Base-by-base conservation (phyloP, 1,140 invertebrate species). In the Pteromalus puparum region DNA sequence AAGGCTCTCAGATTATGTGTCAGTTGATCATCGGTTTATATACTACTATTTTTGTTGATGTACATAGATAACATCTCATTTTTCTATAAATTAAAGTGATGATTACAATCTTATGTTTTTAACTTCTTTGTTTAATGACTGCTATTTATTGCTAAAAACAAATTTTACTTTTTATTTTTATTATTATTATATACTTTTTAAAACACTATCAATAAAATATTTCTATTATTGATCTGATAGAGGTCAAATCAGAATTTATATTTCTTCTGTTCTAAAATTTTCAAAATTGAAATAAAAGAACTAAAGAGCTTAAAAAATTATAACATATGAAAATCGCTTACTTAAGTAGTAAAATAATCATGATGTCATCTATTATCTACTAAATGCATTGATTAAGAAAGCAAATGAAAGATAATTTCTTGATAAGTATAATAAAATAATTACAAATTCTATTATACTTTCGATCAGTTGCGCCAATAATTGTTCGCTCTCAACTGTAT, bases 361-460 rank as follows among this genome's bases (percentile, higher is more conserved):
- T 28, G 13, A 13, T 70, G 24, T 30, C 7, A 28, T 18, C 24
- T 70, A 10, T 70, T 30, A 30, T 13, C 68, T 26, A 13, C 67
- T 68, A 24, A 70, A 30, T 70, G 7, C 26, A 70, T 15, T 10
- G n/a, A 21, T 0, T 18, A 18, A 15, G 6, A 18, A 5, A 53
- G 4, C 18, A 53, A 53, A 53, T 53, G 18, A 53, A 53, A 53
- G 15, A 53, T 53, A 53, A 18, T 53, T 5, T 13, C 4, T 53
- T 70, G 13, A 42, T 74, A 74, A 74, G 21, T 77, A 26, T 61
- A 61, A 79, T 21, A 28, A 81, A 81, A 81, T 70, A 81, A n/a
- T 81, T 81, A 28, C 42, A 48, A 81, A 72, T 46, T n/a, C 42
- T 26, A 81, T 72, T 1, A 42, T 48, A 48, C 34, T 46, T 81